Evolutionary conservation across 2,113 vertebrate species (phyloP), one percentile per base, ranked within the genome.

Genomic region (Plectropomus leopardus): DNA sequence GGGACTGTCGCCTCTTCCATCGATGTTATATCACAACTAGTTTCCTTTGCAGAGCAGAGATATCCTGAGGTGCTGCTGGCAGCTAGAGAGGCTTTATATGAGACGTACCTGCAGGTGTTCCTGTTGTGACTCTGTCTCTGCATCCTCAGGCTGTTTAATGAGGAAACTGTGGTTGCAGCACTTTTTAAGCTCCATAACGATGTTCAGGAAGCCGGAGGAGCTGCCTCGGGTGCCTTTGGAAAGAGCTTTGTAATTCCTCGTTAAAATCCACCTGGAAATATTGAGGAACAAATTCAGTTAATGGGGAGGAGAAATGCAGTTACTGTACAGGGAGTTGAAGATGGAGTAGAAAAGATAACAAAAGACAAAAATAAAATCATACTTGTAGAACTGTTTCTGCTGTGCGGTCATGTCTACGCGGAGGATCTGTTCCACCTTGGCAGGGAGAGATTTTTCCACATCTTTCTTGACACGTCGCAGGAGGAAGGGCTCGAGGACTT

Each of bases 331-430:
- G 13, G 9, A 3, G 4, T 58, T 8, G 32, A 19, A 30, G 13
- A 51, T 10, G 40, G 15, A 26, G 53, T 23, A 19, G 26, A 45
- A 50, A 57, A 15, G 11, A 24, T 16, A 21, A 21, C 23, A 50
- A 65, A 47, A 51, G 50, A 48, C 17, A 36, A 19, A 36, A 51
- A 53, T 26, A 16, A 24, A n/a, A 15, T 7, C 96, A 48, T 93
- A 99, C 98, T 99, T 99, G 92, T 99, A 99, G 94, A 97, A 99
- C 89, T 99, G 98, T 53, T 99, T 99, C 95, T 99, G 98, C 71
- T 97, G 95, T 11, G 96, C 98, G 0, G 96, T 96, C 98, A 99
- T 99, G 92, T 99, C 98, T 16, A 99, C 97, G 0, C 98, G 92
- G 1, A 99, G 98, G 88, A 99, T 99, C 94, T 99, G 98, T 69